A percentile compares a stretch with the other conserved stretches of the same genome.
These are phyloP conservation scores for Acrocephalus scirpaceus DNA, from an alignment of 2,797 vertebrate genomes.

Conservation along the genomic window DNA sequence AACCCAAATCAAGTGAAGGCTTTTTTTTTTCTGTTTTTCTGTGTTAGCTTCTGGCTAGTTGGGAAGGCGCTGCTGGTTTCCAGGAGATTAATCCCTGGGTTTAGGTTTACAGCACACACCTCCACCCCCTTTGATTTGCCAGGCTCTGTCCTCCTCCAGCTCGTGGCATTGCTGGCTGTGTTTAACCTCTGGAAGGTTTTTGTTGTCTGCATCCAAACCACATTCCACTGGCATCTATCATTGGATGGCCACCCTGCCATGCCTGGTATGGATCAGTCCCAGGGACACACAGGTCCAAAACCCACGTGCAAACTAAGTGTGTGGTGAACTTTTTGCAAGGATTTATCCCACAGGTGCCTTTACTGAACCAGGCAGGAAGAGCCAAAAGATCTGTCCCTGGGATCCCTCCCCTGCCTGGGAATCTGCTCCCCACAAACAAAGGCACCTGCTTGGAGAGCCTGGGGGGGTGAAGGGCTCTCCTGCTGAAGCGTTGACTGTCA, in stretches of 20 bases:
- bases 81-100: neutral
- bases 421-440: neutral
- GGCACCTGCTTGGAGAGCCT: neutral
- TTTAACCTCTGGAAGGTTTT: neutral
- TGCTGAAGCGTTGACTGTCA: fast-evolving
- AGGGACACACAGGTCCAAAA: neutral
- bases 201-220: neutral
- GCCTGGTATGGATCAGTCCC: neutral
- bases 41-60: fast-evolving
- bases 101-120: neutral
- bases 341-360: neutral
- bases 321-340: neutral
- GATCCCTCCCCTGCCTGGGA: neutral
- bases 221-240: neutral
- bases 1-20: neutral
- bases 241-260: neutral
- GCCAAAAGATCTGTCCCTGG: neutral
- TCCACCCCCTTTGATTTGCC: neutral
- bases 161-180: fast-evolving
- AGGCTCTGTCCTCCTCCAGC: neutral
- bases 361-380: neutral
- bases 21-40: too few relatives aligned
- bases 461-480: neutral
- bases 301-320: fast-evolving
- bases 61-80: neutral